Evolutionary conservation across 2,888 invertebrate species (phyloP).

Genomic region (Clitarchus hookeri): DNA sequence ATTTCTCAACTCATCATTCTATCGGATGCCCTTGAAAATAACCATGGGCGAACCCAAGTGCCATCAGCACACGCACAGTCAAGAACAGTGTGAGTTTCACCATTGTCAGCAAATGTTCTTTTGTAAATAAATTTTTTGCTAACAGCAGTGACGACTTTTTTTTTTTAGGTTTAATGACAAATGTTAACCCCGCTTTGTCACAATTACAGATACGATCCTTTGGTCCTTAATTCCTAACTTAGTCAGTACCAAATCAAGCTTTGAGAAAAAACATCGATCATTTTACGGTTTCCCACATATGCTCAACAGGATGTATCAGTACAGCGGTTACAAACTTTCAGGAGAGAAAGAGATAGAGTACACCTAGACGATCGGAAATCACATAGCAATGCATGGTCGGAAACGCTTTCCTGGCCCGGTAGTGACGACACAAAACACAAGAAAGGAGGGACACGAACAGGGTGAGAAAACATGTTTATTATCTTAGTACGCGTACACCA

Average conservation of each 20-base stretch:
- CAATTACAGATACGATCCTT: not conserved
- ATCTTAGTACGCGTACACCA: no score
- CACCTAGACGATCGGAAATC: no score
- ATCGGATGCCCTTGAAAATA: constrained; percentile 36
- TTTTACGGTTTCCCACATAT: not conserved
- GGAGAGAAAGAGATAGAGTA: no score
- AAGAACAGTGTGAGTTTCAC: constrained; percentile 24
- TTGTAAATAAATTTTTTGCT: constrained; percentile 28
- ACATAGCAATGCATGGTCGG: no score
- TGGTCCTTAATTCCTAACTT: constrained; percentile 16
- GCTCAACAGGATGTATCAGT: constrained; percentile 19
- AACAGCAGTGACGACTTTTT: constrained; percentile 24
- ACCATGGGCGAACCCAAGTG: constrained; percentile 16
- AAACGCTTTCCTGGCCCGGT: no score
- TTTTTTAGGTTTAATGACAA: constrained; percentile 6
- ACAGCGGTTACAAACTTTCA: constrained; percentile 8
- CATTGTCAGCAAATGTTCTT: constrained; percentile 19
- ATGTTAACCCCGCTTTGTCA: constrained; percentile 17
- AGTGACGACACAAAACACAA: no score
- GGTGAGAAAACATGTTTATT: no score
- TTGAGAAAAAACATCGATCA: not conserved
- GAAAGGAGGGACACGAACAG: no score
- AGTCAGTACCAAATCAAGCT: not conserved
- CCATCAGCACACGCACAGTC: constrained; percentile 25
- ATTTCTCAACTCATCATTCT: constrained; percentile 34